Evolutionary conservation across 2,797 vertebrate species (phyloP), one percentile per base, ranked within the genome.

Genomic region (Columba guinea): DNA sequence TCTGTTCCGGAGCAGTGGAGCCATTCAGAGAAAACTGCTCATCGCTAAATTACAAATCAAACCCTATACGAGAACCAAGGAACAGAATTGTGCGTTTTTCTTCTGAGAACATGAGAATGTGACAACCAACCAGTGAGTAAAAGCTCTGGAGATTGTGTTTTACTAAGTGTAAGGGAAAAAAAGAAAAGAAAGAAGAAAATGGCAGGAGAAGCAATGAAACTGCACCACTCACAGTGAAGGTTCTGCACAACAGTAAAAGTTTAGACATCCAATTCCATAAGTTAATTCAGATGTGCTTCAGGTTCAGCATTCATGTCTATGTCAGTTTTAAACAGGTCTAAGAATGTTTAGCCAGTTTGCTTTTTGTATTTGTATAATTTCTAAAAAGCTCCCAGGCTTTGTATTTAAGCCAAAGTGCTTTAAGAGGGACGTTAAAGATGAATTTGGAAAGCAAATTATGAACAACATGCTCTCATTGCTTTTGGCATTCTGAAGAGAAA

Each of bases 401-500:
- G 32, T 71, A 87, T 89, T 93, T 85, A 87, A 95, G 92, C 87
- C 44, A 16, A 91, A 91, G 89, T 77, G 94, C 68, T 94, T 94
- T 41, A 92, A 73, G 49, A 82, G 79, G 86, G 68, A 94, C 39
- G 8, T 95, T 93, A 90, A 94, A 88, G 87, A 84, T 94, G 91
- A 96, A 92, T 79, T 94, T 85, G 93, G 94, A 93, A 95, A 97
- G 93, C 64, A 96, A 95, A 85, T 88, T 70, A 94, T 80, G 84
- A 94, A 96, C 88, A 96, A 90, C 88, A 84, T 87, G 80, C 81
- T 93, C 88, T 96, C 93, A 90, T 87, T 77, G 52, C 41, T 93
- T 96, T 97, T 96, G 94, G 95, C 96, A 97, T 91, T 95, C 77
- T 90, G 86, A 96, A 96, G 94, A 96, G 96, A 96, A 97, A 94